A percentile compares a stretch with the other conserved stretches of the same genome.
Conservation (phyloP, 2,797 vertebrate genomes). For the Sarcoramphus papa region DNA sequence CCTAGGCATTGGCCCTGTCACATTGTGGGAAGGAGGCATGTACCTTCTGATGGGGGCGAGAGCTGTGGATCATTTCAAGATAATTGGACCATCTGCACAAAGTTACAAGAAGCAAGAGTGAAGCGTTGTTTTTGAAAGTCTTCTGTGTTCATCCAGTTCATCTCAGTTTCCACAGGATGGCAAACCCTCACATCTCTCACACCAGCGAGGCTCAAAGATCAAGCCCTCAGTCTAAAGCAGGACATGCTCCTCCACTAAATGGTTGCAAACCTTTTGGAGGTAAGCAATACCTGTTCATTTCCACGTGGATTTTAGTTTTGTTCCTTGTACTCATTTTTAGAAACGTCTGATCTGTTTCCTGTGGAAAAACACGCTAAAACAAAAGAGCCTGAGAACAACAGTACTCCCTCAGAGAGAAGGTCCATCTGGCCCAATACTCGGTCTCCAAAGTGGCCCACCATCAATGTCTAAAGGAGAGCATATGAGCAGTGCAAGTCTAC, state of each 20-base stretch:
- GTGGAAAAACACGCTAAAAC: background rate
- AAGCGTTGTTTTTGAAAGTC: accelerated
- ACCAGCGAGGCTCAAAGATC: background rate
- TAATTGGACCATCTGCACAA: background rate
- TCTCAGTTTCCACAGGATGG: too few species aligned
- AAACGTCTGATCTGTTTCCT: background rate
- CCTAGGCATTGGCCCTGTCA: background rate
- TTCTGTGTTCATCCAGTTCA: background rate
- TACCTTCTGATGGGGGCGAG: background rate
- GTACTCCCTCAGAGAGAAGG: background rate
- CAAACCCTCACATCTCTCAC: too few species aligned
- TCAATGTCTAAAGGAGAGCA: too few species aligned
- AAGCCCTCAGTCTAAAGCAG: background rate
- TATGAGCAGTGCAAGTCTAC: background rate
- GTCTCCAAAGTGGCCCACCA: background rate
- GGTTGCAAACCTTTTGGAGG: background rate
- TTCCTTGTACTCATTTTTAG: background rate
- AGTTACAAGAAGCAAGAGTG: too few species aligned
- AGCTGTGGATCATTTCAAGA: background rate
- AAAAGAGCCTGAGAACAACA: background rate
- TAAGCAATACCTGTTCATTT: background rate
- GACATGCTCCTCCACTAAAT: background rate
- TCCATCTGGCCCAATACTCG: background rate
- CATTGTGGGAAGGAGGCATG: background rate
- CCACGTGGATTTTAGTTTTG: too few species aligned